These are phyloP conservation scores for Ceyx cyanopectus DNA, from an alignment of 2,113 vertebrate genomes.

Conservation along the genomic window DNA sequence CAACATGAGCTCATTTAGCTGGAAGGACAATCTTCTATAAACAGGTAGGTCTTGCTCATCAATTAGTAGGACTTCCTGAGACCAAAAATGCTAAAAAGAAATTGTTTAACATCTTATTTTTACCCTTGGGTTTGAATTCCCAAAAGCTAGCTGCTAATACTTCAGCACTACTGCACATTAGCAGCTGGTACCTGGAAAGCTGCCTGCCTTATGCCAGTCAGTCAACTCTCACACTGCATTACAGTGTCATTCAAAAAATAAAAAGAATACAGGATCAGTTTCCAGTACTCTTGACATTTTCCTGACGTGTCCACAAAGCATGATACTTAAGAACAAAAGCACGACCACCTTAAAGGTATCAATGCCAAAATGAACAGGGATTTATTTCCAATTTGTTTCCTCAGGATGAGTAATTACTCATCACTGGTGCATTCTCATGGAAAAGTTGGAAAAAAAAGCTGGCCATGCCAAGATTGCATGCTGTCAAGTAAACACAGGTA, in stretches of 20 bases:
- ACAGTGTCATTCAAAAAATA: neutral
- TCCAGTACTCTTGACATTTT: neutral
- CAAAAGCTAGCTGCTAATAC: neutral
- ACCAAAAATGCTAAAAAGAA: neutral
- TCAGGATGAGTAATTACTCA: neutral
- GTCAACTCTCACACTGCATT: rapidly evolving
- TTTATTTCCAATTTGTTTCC: neutral
- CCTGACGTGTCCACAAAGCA: neutral
- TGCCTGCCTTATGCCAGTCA: neutral
- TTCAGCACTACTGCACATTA: neutral
- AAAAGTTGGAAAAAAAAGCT: neutral
- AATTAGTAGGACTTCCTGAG: neutral
- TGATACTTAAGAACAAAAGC: neutral
- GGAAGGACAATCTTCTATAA: neutral
- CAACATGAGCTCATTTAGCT: neutral
- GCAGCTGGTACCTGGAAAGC: neutral
- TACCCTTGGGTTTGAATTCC: neutral
- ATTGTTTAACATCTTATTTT: neutral
- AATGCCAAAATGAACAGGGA: neutral
- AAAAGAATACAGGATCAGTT: neutral
- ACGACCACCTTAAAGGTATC: neutral
- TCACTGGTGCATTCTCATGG: neutral
- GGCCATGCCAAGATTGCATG: neutral
- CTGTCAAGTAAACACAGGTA: neutral
- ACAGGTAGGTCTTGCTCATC: neutral